phyloP scores from a whole-genome alignment of 1,140 invertebrate species.

The Drosophila lacteicornis region DNA sequence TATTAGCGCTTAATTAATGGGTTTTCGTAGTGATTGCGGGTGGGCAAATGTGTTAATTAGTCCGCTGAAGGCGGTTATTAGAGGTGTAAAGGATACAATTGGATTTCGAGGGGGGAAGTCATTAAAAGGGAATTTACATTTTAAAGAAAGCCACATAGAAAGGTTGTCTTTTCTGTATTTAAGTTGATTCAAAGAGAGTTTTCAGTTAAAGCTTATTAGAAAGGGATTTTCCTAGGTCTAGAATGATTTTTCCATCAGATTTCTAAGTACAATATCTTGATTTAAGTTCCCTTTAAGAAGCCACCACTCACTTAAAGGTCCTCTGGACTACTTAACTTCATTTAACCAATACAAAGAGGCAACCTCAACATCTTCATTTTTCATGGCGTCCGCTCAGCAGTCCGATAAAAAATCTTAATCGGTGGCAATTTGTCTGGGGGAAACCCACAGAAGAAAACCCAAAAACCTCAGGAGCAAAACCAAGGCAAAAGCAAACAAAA shows the following conservation, averaged over 20 bases:
- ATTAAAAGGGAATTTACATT: background rate
- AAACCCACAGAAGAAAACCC: constrained; percentile 31
- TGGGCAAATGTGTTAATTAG: constrained; percentile 59
- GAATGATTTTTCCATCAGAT: too few relatives aligned
- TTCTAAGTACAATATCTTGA: too few relatives aligned
- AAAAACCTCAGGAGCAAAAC: constrained; percentile 47
- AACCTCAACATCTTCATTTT: constrained; percentile 55
- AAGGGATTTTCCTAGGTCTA: too few relatives aligned
- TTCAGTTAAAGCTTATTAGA: background rate
- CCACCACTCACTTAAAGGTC: background rate
- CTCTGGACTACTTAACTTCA: constrained; percentile 28
- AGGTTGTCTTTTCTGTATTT: too few relatives aligned
- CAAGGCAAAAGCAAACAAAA: constrained; percentile 37
- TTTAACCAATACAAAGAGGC: constrained; percentile 22
- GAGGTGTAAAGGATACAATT: constrained; percentile 32
- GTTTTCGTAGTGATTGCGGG: constrained; percentile 20
- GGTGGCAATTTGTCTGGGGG: constrained; percentile 67
- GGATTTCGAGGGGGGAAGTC: background rate
- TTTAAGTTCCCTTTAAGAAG: background rate
- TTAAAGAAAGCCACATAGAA: background rate
- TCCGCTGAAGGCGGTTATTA: constrained; percentile 43
- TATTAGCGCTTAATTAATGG: constrained; percentile 57
- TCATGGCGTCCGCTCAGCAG: constrained; percentile 38
- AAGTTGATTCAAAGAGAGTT: background rate
- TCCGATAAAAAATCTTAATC: constrained; percentile 77